Conservation (phyloP, 2,113 vertebrate species). For the Elachura formosa region DNA sequence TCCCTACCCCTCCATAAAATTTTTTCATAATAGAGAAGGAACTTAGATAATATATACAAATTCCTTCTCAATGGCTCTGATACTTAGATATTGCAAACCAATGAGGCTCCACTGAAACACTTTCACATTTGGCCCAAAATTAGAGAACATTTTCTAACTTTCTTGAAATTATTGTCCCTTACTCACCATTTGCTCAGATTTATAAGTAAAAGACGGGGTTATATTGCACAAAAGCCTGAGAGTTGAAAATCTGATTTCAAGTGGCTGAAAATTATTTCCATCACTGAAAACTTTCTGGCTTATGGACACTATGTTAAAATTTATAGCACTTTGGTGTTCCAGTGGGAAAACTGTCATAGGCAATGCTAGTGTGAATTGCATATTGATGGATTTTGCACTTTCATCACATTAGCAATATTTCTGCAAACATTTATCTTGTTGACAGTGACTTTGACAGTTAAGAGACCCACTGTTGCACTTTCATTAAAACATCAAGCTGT, state of each 20-base stretch:
- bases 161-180: not conserved
- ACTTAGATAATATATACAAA: not conserved
- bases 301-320: not conserved
- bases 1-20: accelerated
- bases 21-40: not conserved
- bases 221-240: not conserved
- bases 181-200: not conserved
- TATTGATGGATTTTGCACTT: slow-evolving; percentile 23
- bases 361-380: not conserved
- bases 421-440: not conserved
- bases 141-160: not conserved
- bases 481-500: not conserved
- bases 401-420: slow-evolving; percentile 19
- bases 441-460: not conserved
- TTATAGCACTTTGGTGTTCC: not conserved
- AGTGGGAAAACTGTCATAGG: not conserved
- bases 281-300: not conserved
- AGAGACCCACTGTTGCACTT: not conserved
- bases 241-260: not conserved
- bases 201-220: not conserved
- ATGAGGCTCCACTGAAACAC: not conserved
- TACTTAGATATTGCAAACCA: not conserved
- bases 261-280: not conserved
- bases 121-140: not conserved
- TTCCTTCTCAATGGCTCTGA: not conserved